These are phyloP conservation scores for Parnassius glacialis DNA, from an alignment of 2,888 invertebrate genomes.

Conservation along the genomic window DNA sequence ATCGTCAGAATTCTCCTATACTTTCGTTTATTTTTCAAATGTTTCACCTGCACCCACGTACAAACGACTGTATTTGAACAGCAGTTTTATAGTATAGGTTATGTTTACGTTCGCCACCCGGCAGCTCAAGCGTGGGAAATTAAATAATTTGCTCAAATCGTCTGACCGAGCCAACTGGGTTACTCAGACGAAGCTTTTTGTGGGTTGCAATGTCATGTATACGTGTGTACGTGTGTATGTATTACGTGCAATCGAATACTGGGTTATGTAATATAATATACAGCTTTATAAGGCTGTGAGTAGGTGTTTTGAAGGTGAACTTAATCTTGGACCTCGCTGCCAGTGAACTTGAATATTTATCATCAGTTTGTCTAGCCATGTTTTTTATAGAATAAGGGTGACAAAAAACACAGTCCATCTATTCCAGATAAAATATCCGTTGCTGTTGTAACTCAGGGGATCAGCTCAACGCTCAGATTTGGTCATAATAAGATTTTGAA, in stretches of 20 bases:
- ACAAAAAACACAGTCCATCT: too few species aligned
- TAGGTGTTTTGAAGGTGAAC: too few species aligned
- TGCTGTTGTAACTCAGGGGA: too few species aligned
- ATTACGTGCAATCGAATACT: background rate
- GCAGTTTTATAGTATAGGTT: conserved; percentile 3
- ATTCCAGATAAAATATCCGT: too few species aligned
- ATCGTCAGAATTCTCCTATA: too few species aligned
- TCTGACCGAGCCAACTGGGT: conserved; percentile 17
- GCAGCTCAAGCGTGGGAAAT: conserved; percentile 9
- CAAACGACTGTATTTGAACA: background rate
- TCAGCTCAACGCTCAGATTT: too few species aligned
- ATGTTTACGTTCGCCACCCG: conserved; percentile 10
- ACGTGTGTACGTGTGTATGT: background rate
- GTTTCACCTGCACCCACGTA: conserved; percentile 2
- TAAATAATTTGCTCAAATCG: conserved; percentile 8
- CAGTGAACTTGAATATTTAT: too few species aligned
- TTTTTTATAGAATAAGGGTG: too few species aligned
- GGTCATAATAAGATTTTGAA: too few species aligned
- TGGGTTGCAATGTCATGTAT: background rate
- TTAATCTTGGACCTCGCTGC: too few species aligned
- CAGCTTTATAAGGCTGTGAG: background rate
- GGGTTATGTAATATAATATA: background rate
- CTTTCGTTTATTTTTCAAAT: background rate
- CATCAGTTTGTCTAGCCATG: too few species aligned
- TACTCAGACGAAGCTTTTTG: conserved; percentile 14